These are phyloP conservation scores for Apolygus lucorum DNA, from an alignment of 1,140 invertebrate species.

Conservation along the genomic window DNA sequence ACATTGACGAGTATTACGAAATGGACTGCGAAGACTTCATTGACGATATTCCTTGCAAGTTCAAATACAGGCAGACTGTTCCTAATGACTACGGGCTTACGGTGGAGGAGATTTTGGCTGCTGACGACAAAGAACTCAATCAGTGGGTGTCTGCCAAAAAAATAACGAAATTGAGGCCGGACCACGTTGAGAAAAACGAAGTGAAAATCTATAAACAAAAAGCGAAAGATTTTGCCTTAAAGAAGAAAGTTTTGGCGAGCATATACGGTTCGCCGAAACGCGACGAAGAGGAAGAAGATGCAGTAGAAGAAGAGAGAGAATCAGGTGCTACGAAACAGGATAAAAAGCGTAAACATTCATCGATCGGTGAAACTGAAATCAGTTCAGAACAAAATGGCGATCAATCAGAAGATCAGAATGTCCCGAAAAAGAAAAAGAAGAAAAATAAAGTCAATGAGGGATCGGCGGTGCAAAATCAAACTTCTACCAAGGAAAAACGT, in stretches of 20 bases:
- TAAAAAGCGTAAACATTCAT: too few species aligned
- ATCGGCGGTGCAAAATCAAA: slow-evolving; percentile 28
- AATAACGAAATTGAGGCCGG: slow-evolving; percentile 65
- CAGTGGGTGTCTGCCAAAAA: slow-evolving; percentile 90
- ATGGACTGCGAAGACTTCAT: slow-evolving; percentile 93
- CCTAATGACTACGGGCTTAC: slow-evolving; percentile 88
- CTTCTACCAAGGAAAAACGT: slow-evolving; percentile 32
- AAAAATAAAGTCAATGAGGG: too few species aligned
- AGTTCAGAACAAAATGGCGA: slow-evolving; percentile 28
- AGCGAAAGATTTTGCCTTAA: slow-evolving; percentile 58
- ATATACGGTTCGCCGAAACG: slow-evolving; percentile 46
- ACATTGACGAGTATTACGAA: slow-evolving; percentile 89
- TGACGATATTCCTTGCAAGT: slow-evolving; percentile 79
- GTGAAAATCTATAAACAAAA: slow-evolving; percentile 65
- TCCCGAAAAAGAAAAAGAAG: slow-evolving; percentile 31
- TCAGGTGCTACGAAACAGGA: too few species aligned
- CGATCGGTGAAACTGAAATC: slow-evolving; percentile 27
- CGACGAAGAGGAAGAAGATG: too few species aligned
- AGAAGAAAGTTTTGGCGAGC: slow-evolving; percentile 78
- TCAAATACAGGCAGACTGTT: slow-evolving; percentile 82
- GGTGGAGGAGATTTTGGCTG: slow-evolving; percentile 80
- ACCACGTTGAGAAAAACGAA: slow-evolving; percentile 72
- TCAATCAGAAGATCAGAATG: slow-evolving; percentile 27
- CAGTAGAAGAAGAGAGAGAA: too few species aligned
- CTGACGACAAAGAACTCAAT: slow-evolving; percentile 88